These are phyloP conservation scores for Campylorhamphus procurvoides DNA, from an alignment of 2,113 vertebrate genomes.

Conservation along the genomic window DNA sequence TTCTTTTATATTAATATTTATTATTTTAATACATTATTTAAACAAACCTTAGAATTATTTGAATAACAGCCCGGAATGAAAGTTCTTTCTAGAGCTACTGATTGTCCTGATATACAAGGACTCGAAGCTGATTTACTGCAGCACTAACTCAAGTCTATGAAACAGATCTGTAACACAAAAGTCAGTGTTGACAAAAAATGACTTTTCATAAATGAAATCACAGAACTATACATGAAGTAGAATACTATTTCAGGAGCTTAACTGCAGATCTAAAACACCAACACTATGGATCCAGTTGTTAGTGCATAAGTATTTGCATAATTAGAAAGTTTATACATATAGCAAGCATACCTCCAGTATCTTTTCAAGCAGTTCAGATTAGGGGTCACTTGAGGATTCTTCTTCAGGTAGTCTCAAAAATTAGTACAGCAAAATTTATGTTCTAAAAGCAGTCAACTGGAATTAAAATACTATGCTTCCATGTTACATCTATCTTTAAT, in stretches of 20 bases:
- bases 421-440: neutral
- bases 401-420: neutral
- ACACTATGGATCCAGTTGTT: neutral
- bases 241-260: neutral
- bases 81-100: neutral
- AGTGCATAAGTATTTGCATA: neutral
- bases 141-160: neutral
- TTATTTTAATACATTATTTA: neutral
- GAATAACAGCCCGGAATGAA: neutral
- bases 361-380: neutral
- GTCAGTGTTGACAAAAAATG: neutral
- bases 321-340: neutral
- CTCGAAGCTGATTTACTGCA: neutral
- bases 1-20: neutral
- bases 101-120: neutral
- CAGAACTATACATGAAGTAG: neutral
- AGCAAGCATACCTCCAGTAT: neutral
- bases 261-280: neutral
- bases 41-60: neutral
- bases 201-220: neutral
- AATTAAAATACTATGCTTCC: neutral
- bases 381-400: neutral
- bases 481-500: neutral
- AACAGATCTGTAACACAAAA: neutral
- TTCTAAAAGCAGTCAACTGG: neutral